A percentile compares a stretch with the other conserved stretches of the same genome.
Conservation (phyloP, 2,113 vertebrate genomes). For the Heptranchias perlo region DNA sequence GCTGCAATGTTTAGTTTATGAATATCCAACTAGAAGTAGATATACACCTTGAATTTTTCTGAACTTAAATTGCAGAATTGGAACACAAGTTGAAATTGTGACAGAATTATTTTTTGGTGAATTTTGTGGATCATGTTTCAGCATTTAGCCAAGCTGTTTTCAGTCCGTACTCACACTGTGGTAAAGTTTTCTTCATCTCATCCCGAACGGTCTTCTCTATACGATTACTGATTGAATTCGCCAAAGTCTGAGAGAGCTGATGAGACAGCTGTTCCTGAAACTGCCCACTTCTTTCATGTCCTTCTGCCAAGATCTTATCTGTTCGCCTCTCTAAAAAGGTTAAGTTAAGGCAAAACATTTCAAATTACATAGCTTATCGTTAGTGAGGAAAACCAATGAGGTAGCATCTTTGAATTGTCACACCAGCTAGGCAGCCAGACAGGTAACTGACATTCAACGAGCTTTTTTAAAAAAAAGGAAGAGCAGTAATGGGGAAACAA, state of each 20-base stretch:
- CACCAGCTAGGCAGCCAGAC: background rate
- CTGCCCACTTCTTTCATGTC: slow-evolving; percentile 75
- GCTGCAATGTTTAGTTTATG: background rate
- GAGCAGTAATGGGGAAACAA: background rate
- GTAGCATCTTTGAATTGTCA: background rate
- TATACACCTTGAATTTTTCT: background rate
- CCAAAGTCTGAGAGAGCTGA: slow-evolving; percentile 78
- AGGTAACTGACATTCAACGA: background rate
- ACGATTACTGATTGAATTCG: slow-evolving; percentile 68
- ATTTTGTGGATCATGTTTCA: background rate
- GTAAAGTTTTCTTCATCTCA: slow-evolving; percentile 89
- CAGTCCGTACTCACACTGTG: slow-evolving; percentile 71
- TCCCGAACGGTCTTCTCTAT: slow-evolving; percentile 88
- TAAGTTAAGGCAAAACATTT: slow-evolving; percentile 60
- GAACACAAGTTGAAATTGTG: background rate
- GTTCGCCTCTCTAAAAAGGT: slow-evolving; percentile 67
- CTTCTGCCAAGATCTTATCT: slow-evolving; percentile 72
- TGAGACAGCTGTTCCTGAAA: slow-evolving; percentile 85
- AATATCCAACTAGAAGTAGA: background rate
- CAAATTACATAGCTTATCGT: background rate
- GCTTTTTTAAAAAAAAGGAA: background rate
- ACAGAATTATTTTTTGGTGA: background rate
- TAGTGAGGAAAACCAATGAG: background rate
- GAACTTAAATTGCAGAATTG: background rate
- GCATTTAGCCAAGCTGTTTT: background rate